A percentile compares a stretch with the other conserved stretches of the same genome.
These are phyloP conservation scores for Dendronephthya gigantea DNA, from an alignment of 64 coral and sea anemone genomes.

Conservation along the genomic window DNA sequence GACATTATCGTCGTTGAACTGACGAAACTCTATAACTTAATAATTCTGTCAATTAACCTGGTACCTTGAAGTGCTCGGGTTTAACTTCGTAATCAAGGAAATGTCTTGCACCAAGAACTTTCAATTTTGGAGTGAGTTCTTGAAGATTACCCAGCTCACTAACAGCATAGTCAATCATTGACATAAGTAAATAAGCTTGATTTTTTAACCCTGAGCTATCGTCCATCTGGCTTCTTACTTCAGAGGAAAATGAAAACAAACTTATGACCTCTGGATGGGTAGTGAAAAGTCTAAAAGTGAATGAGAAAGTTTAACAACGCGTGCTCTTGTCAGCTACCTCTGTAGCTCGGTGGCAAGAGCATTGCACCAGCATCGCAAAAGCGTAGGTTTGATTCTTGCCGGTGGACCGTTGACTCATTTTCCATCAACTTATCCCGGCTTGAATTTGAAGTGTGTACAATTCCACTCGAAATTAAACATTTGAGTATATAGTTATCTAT, in stretches of 20 bases:
- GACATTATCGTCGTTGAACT: neutral
- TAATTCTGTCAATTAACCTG: too few relatives aligned
- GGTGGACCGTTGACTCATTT: too few relatives aligned
- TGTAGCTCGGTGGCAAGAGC: too few relatives aligned
- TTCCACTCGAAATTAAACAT: too few relatives aligned
- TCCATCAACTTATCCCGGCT: too few relatives aligned
- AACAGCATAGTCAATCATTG: neutral
- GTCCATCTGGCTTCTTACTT: neutral
- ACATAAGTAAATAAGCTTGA: neutral
- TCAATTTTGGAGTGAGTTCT: neutral
- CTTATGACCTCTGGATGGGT: neutral
- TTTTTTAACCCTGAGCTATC: neutral
- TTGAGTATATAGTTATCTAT: too few relatives aligned
- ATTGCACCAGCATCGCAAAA: too few relatives aligned
- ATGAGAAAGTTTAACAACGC: neutral
- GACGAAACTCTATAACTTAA: too few relatives aligned
- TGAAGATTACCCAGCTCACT: neutral
- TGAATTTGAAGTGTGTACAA: too few relatives aligned
- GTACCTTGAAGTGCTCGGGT: neutral
- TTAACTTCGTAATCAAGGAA: neutral
- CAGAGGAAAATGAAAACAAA: neutral
- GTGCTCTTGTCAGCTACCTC: neutral
- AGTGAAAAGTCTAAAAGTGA: neutral
- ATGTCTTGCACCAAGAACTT: neutral
- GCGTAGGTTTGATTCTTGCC: too few relatives aligned